Base-by-base conservation (phyloP, 2,113 vertebrate genomes). In the Cynocephalus volans region DNA sequence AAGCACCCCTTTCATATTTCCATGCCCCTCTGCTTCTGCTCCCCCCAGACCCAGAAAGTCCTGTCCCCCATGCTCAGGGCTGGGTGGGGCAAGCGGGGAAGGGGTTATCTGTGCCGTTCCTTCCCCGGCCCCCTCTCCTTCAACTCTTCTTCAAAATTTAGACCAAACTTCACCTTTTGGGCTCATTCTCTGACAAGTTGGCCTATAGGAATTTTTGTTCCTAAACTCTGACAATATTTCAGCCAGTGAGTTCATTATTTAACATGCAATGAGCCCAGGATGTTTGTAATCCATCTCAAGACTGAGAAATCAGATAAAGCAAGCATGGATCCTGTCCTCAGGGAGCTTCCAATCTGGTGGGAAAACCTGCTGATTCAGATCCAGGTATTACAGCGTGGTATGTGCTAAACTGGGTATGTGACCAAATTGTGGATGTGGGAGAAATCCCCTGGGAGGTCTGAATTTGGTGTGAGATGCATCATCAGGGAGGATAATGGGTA, bases 71-170 rank as follows among this genome's bases (percentile, higher is more conserved):
- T 0, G 18, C 21, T 77, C 36, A n/a, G 65, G 52, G 41, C 17
- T 50, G 18, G 64, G 14, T 33, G 10, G 24, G 10, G 15, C 12
- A 50, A 8, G 2, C 18, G 17, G 69, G 31, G 62, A 67, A 3
- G 21, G 24, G 15, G 28, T 6, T 24, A 4, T 9, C 10, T 2
- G 6, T 15, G 26, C 12, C 15, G 3, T 17, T 92, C 14, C 23
- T 89, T 50, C 73, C 28, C 21, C 4, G 21, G 21, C 2, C 33
- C 11, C 4, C 17, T 33, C 18, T 73, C 19, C 69, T 93, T 50
- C 45, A 28, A 72, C 52, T 56, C 54, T 60, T 90, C 45, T 87
- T 92, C 70, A 58, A 64, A 95, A 19, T 80, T 77, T 50, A 92
- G 64, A 23, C 69, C 56, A 92, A 70, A 80, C 50, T 56, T 79